phyloP scores from a whole-genome alignment of 2,113 vertebrate genomes.

The Alectura lathami region DNA sequence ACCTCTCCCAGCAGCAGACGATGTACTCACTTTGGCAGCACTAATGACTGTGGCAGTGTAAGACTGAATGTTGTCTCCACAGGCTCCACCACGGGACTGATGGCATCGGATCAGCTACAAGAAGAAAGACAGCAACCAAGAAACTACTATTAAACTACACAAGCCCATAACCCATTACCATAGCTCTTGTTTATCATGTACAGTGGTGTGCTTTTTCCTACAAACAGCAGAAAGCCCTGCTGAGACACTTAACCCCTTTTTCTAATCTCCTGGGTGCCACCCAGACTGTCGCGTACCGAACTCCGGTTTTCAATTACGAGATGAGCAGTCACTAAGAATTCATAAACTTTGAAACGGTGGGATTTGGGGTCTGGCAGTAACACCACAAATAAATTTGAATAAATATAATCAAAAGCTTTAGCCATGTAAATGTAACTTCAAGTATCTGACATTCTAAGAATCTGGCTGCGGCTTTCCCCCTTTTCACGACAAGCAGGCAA shows the following conservation, averaged over 20 bases:
- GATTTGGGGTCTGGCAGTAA: slow-evolving; percentile 74
- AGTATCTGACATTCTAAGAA: slow-evolving; percentile 77
- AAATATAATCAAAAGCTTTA: slow-evolving; percentile 80
- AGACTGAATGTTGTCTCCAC: slow-evolving; percentile 97
- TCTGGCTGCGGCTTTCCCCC: slow-evolving; percentile 32
- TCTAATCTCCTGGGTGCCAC: slow-evolving; percentile 79
- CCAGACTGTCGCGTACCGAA: slow-evolving; percentile 71
- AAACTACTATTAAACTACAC: slow-evolving; percentile 72
- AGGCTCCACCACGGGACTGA: slow-evolving; percentile 96
- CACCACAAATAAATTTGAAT: slow-evolving; percentile 79
- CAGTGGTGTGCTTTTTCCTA: slow-evolving; percentile 67
- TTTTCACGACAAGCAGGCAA: slow-evolving; percentile 45
- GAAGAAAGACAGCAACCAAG: slow-evolving; percentile 54
- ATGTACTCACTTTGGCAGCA: slow-evolving; percentile 94
- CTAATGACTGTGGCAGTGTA: slow-evolving; percentile 98
- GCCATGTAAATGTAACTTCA: slow-evolving; percentile 74
- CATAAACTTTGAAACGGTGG: slow-evolving; percentile 77
- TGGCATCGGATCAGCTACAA: slow-evolving; percentile 94
- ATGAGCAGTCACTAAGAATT: slow-evolving; percentile 74
- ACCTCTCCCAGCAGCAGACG: slow-evolving; percentile 17
- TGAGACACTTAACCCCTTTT: slow-evolving; percentile 76
- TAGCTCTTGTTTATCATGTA: slow-evolving; percentile 69
- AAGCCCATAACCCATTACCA: slow-evolving; percentile 70
- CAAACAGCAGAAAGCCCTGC: slow-evolving; percentile 74
- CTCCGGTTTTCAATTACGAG: slow-evolving; percentile 77